Evolutionary conservation across 2,797 vertebrate genomes (phyloP).

Genomic region (Dermochelys coriacea): DNA sequence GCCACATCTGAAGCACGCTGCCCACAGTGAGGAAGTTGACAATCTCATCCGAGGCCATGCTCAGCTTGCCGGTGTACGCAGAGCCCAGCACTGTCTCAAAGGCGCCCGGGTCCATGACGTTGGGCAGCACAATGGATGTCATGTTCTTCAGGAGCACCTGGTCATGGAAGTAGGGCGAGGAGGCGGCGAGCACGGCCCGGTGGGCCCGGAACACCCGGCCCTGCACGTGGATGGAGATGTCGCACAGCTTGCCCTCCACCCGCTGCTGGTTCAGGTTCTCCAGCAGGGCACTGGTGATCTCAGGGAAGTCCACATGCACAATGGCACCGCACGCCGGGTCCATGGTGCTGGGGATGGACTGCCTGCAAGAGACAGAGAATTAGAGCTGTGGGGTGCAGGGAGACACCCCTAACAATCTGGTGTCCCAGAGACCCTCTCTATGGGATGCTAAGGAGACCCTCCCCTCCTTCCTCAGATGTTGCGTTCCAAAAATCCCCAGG

Average conservation of each 20-base stretch:
- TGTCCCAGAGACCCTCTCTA: neutral
- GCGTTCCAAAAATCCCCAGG: neutral
- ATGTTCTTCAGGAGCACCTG: constrained; percentile 95
- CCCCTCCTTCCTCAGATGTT: neutral
- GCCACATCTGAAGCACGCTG: constrained; percentile 98
- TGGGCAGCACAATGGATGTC: constrained; percentile 90
- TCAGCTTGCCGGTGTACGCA: constrained; percentile 92
- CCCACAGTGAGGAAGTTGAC: constrained; percentile 95
- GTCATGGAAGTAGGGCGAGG: constrained; percentile 95
- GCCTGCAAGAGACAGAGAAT: neutral
- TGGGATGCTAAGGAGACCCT: neutral
- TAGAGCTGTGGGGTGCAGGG: neutral
- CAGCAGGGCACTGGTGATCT: constrained; percentile 87
- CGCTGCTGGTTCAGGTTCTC: constrained; percentile 92
- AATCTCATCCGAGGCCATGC: constrained; percentile 90
- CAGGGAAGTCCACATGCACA: constrained; percentile 91
- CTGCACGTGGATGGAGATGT: constrained; percentile 94
- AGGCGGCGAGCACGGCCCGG: constrained; percentile 93
- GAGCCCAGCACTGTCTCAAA: constrained; percentile 93
- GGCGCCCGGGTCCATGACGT: constrained; percentile 92
- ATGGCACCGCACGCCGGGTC: constrained; percentile 45
- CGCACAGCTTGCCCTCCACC: constrained; percentile 91
- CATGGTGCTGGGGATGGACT: constrained; percentile 7
- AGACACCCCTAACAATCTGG: neutral
- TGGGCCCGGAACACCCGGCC: constrained; percentile 93